A percentile compares a stretch with the other conserved stretches of the same genome.
phyloP scores from a whole-genome alignment of 2,797 vertebrate genomes.

The Xenentodon cancila region DNA sequence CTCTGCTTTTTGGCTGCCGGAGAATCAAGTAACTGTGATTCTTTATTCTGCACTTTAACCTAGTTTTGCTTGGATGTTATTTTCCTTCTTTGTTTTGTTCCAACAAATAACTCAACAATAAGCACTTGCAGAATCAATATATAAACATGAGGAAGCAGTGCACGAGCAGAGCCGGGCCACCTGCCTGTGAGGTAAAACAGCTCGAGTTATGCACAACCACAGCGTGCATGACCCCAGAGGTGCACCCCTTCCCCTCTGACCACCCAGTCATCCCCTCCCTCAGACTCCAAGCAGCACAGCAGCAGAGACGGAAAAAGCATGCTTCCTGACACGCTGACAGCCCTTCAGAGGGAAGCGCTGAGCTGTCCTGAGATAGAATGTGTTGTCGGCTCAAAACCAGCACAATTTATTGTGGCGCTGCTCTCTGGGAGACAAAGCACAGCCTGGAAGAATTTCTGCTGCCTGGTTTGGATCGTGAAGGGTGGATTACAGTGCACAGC shows the following conservation, averaged over 20 bases:
- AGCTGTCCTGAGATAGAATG: slow-evolving; percentile 64
- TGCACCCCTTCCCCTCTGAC: slow-evolving; percentile 26
- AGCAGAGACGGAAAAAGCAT: slow-evolving; percentile 29
- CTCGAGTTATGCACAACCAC: slow-evolving; percentile 57
- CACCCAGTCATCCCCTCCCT: slow-evolving; percentile 28
- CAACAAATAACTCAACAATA: slow-evolving; percentile 8
- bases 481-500: slow-evolving; percentile 48
- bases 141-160: slow-evolving; percentile 4
- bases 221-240: slow-evolving; percentile 53
- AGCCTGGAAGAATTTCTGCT: slow-evolving; percentile 46
- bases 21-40: background rate
- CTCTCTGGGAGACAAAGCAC: slow-evolving; percentile 47
- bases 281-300: slow-evolving; percentile 25
- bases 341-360: slow-evolving; percentile 52
- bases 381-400: slow-evolving; percentile 47
- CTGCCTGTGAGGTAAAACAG: slow-evolving; percentile 45
- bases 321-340: slow-evolving; percentile 62
- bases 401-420: slow-evolving; percentile 52
- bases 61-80: background rate
- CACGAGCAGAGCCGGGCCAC: slow-evolving; percentile 24
- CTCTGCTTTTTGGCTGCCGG: too few relatives aligned
- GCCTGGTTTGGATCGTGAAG: slow-evolving; percentile 39
- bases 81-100: background rate
- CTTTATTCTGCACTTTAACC: background rate
- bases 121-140: background rate